Percentiles rank a stretch among this genome's conserved stretches.
Conservation (phyloP, 2,113 vertebrate species). For the Microtus oregoni region DNA sequence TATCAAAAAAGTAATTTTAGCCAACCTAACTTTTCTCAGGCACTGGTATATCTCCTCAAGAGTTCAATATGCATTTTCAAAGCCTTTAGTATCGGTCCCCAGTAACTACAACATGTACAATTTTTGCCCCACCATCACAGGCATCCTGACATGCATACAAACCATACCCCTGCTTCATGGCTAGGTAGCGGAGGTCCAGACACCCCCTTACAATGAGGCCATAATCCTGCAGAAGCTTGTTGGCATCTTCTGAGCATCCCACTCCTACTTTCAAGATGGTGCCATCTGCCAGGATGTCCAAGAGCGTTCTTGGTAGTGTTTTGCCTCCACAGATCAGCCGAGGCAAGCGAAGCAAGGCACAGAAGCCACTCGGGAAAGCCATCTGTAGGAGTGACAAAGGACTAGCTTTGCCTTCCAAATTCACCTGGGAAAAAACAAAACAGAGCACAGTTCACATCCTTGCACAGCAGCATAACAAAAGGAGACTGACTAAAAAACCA, state of each 20-base stretch:
- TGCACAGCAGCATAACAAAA: background rate
- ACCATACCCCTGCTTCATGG: conserved; percentile 90
- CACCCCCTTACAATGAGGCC: conserved; percentile 90
- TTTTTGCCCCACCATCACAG: background rate
- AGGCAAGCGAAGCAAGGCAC: conserved; percentile 92
- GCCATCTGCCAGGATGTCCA: conserved; percentile 90
- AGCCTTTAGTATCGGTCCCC: background rate
- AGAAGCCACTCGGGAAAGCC: conserved; percentile 92
- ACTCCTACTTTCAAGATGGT: conserved; percentile 95
- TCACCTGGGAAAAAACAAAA: conserved; percentile 89
- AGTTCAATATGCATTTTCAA: conserved; percentile 11
- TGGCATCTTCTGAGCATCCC: conserved; percentile 95
- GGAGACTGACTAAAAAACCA: background rate
- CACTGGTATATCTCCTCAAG: conserved; percentile 15
- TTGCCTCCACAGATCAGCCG: conserved; percentile 85
- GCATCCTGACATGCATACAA: conserved; percentile 21
- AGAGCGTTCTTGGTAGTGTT: conserved; percentile 89
- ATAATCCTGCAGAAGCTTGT: conserved; percentile 92
- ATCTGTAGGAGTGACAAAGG: conserved; percentile 95
- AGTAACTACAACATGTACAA: conserved; percentile 19
- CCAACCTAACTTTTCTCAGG: conserved; percentile 37
- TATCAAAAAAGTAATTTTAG: conserved; percentile 21
- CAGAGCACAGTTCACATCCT: background rate
- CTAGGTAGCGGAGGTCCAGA: conserved; percentile 94
- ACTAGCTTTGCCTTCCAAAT: conserved; percentile 89